These are phyloP conservation scores for Propsilocerus akamusi DNA, from an alignment of 1,140 invertebrate genomes.

Conservation along the genomic window DNA sequence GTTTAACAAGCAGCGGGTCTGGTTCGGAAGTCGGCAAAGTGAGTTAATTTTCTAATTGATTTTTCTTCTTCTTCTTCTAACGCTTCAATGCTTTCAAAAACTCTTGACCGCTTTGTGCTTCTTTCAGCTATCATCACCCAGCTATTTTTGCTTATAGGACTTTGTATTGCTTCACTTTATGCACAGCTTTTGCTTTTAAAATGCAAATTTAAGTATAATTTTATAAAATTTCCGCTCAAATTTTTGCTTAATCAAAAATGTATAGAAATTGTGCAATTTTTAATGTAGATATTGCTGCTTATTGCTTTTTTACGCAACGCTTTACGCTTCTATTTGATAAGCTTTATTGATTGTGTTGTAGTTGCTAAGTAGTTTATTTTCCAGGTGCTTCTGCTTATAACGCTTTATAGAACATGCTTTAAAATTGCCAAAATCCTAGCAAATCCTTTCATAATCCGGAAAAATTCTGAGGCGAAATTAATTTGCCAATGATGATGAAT, in stretches of 20 bases:
- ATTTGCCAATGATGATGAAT: too few relatives aligned
- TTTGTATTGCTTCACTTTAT: background rate
- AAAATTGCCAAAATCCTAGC: too few relatives aligned
- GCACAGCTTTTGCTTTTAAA: background rate
- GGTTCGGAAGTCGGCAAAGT: background rate
- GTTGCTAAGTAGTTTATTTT: too few relatives aligned
- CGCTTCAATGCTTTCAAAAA: background rate
- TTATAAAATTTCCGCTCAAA: background rate
- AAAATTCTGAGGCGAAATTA: too few relatives aligned
- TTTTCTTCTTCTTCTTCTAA: background rate
- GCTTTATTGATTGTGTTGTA: too few relatives aligned
- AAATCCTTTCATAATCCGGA: too few relatives aligned
- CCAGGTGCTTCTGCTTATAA: too few relatives aligned
- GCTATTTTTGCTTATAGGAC: background rate
- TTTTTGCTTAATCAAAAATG: background rate
- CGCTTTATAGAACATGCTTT: too few relatives aligned
- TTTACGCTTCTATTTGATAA: too few relatives aligned
- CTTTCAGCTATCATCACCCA: conserved; percentile 1
- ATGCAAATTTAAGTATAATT: conserved; percentile 1
- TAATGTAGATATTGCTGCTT: too few relatives aligned
- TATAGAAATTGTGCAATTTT: too few relatives aligned
- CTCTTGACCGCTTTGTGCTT: background rate
- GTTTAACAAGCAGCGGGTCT: background rate
- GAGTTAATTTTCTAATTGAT: background rate
- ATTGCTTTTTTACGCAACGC: too few relatives aligned